Evolutionary conservation across 1,140 invertebrate species (phyloP), one percentile per base, ranked within the genome.

Genomic region (Drosophila ironensis): DNA sequence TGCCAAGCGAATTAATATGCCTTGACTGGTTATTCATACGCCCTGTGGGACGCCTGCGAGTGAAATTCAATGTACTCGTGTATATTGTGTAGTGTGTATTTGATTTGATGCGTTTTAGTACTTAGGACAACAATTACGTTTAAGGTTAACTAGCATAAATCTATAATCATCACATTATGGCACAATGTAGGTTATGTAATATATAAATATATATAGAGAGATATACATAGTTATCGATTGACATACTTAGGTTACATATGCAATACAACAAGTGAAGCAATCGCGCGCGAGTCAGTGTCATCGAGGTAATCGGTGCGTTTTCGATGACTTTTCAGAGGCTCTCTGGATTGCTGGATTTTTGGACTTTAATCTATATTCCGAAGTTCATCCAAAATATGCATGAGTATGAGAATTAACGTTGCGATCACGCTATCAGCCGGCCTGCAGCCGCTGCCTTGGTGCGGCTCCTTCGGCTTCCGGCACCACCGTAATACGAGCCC

Each of bases 151-250:
- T 82, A 77, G 44, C 61, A 76, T 86, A 67, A 63, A 72, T 75
- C 80, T 86, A 84, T 86, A 84, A 84, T 86, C 80, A 87, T 87
- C 82, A 87, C 82, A 87, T 87, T 82, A 87, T 87, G 82, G 82
- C 82, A 87, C 82, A 87, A 87, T 78, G 67, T 72, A 72, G 42
- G 67, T 71, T 40, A 42, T 71, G 59, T 59, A 50, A 46, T 59
- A 54, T 60, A 50, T 33, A 37, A 42, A 41, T 28, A 16, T 25
- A 25, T 9, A 24, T 17, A 17, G 45, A 25, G 12, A 35, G 3
- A 38, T 51, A 19, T 45, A 71, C 24, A 40, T 20, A 40, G 19
- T 24, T 56, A 42, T 60, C 51, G 19, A 56, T 42, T 19, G 25
- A 17, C 52, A 41, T 9, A 28, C 22, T 46, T 3, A 5, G 20